Base-by-base conservation (phyloP, 2,797 vertebrate genomes). In the Notolabrus celidotus region DNA sequence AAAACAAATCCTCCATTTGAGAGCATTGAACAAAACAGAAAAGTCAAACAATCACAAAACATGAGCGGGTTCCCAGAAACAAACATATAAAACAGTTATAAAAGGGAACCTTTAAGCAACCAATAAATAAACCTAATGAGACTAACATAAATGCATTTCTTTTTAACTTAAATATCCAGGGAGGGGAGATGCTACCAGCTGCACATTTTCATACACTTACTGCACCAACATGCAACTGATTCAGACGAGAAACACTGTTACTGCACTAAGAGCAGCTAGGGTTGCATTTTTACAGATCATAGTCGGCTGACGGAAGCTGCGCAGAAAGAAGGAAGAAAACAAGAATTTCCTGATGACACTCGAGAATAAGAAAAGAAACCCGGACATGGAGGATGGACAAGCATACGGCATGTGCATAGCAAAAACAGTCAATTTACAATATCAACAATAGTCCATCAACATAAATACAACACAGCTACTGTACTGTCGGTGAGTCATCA, bases 11-110 rank as follows among this genome's bases (percentile, higher is more conserved):
- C 51, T 78, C 74, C 55, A 85, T 82, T 73, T 56, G 59, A 86
- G 87, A 87, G 83, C 77, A 74, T 45, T 63, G 60, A 77, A 74
- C 52, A 64, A 86, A 89, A 83, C 78, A 73, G 69, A 68, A 83
- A 79, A 81, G 62, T 80, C 68, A 72, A 77, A 80, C 72, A 56
- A 63, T 59, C 72, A 82, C 79, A 79, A 57, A 63, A 86, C 67
- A 77, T 66, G 71, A 74, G 65, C 65, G 82, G 75, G 64, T 70
- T 81, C 73, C 57, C 73, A 82, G 83, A 82, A 80, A 46, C 20
- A 85, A 80, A 89, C 85, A 91, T 85, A 91, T n/a, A 81, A 86
- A 91, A 91, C 71, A 36, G 68, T 81, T 88, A 85, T 45, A 91
- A 93, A 88, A 88, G 69, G 59, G 72, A 86, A 80, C 59, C 56